A percentile compares a stretch with the other conserved stretches of the same genome.
These are phyloP conservation scores for Smittia aterrima DNA, from an alignment of 2,888 invertebrate species.

Conservation along the genomic window DNA sequence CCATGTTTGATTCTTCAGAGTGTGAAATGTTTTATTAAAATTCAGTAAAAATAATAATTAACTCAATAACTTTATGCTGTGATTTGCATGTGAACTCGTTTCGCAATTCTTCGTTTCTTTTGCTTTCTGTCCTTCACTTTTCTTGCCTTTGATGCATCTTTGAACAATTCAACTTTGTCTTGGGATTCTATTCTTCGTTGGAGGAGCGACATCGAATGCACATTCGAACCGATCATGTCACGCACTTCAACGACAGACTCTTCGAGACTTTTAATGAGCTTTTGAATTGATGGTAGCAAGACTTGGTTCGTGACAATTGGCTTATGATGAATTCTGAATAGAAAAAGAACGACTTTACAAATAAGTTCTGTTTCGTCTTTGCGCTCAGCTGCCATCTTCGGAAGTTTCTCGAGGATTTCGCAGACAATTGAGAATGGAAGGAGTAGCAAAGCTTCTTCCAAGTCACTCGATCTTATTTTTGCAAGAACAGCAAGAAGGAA, in stretches of 20 bases:
- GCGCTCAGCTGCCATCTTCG: slow-evolving; percentile 62
- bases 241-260: slow-evolving; percentile 54
- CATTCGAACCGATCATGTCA: slow-evolving; percentile 82
- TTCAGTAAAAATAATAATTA: neutral
- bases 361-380: slow-evolving; percentile 74
- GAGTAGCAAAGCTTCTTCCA: slow-evolving; percentile 84
- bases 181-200: slow-evolving; percentile 73
- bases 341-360: slow-evolving; percentile 72
- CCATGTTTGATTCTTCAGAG: no score
- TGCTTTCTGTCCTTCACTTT: slow-evolving; percentile 64
- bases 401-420: slow-evolving; percentile 71
- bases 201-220: slow-evolving; percentile 74
- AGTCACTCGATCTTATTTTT: slow-evolving; percentile 80
- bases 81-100: slow-evolving; percentile 53
- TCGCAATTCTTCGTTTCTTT: slow-evolving; percentile 63
- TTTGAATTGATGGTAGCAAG: slow-evolving; percentile 56
- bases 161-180: slow-evolving; percentile 73
- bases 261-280: slow-evolving; percentile 48
- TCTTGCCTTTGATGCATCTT: slow-evolving; percentile 66
- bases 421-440: slow-evolving; percentile 80
- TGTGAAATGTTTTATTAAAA: slow-evolving; percentile 7
- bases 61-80: slow-evolving; percentile 47
- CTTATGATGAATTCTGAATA: slow-evolving; percentile 72
- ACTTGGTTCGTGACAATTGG: slow-evolving; percentile 73
- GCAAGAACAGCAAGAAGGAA: slow-evolving; percentile 78